phyloP scores from a whole-genome alignment of 1,140 invertebrate genomes.

The Andrena cerasifolii region DNA sequence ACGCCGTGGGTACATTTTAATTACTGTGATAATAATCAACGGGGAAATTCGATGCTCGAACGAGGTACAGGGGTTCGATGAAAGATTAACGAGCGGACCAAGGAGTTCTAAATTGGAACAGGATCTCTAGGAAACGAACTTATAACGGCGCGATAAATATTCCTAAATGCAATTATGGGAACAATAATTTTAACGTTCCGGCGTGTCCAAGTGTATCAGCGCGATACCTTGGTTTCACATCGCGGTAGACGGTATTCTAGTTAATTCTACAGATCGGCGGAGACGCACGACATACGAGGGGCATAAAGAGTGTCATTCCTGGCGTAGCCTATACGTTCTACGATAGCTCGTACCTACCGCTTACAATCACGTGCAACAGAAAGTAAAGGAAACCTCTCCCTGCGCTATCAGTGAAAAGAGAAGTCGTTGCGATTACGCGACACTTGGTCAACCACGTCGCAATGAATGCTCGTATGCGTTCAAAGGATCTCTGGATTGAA shows the following conservation, averaged over 20 bases:
- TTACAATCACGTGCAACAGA: too few species aligned
- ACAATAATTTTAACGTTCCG: too few species aligned
- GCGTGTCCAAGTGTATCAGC: too few species aligned
- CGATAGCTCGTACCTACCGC: background rate
- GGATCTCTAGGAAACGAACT: background rate
- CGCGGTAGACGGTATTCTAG: too few species aligned
- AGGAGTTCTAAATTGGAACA: background rate
- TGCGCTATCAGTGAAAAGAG: background rate
- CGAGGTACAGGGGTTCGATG: background rate
- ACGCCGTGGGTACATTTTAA: constrained; percentile 22
- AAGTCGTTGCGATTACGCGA: background rate
- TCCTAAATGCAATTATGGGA: background rate
- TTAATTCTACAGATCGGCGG: too few species aligned
- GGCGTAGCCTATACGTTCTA: too few species aligned
- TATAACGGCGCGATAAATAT: constrained; percentile 22
- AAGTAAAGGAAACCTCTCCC: too few species aligned
- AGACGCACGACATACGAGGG: too few species aligned
- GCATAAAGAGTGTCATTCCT: too few species aligned
- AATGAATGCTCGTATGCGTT: background rate
- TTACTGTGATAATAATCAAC: constrained; percentile 46
- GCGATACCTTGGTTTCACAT: too few species aligned
- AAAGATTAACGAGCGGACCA: constrained; percentile 26
- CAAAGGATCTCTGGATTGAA: constrained; percentile 11
- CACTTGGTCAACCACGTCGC: background rate
- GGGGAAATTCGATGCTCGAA: constrained; percentile 6